phyloP scores from a whole-genome alignment of 2,113 vertebrate genomes.

The Caranx melampygus region DNA sequence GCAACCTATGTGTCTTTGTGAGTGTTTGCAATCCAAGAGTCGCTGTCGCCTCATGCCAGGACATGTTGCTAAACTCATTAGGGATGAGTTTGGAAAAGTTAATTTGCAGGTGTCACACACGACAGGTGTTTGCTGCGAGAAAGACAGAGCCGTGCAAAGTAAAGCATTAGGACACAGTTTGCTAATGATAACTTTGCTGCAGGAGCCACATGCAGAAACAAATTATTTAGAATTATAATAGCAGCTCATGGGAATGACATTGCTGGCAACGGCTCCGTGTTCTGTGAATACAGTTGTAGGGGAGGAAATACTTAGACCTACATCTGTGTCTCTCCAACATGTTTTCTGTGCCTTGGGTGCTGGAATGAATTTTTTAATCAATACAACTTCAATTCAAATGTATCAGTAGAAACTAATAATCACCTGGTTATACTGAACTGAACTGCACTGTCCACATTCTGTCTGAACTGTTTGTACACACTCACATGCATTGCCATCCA shows the following conservation, averaged over 20 bases:
- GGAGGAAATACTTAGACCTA: too few species aligned
- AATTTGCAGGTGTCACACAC: conserved; percentile 19
- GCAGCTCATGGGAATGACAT: conserved; percentile 21
- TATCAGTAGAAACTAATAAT: too few species aligned
- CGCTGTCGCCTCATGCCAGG: conserved; percentile 27
- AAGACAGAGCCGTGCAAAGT: background rate
- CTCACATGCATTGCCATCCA: too few species aligned
- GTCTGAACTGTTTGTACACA: too few species aligned
- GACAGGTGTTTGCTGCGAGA: conserved; percentile 17
- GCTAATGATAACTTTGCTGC: conserved; percentile 3
- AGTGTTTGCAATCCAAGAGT: conserved; percentile 35
- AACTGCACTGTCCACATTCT: too few species aligned
- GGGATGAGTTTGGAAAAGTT: conserved; percentile 31
- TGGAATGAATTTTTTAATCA: too few species aligned
- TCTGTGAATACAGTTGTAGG: background rate
- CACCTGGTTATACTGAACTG: too few species aligned
- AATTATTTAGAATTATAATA: conserved; percentile 7
- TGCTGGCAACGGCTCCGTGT: conserved; percentile 16
- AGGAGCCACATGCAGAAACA: background rate
- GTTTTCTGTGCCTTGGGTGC: too few species aligned
- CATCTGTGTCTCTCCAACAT: too few species aligned
- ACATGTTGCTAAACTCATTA: conserved; percentile 25
- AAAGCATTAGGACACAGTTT: background rate
- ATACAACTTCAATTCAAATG: too few species aligned
- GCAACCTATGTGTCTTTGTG: conserved; percentile 31